phyloP scores from a whole-genome alignment of 2,797 vertebrate genomes.

The Pipistrellus pygmaeus region DNA sequence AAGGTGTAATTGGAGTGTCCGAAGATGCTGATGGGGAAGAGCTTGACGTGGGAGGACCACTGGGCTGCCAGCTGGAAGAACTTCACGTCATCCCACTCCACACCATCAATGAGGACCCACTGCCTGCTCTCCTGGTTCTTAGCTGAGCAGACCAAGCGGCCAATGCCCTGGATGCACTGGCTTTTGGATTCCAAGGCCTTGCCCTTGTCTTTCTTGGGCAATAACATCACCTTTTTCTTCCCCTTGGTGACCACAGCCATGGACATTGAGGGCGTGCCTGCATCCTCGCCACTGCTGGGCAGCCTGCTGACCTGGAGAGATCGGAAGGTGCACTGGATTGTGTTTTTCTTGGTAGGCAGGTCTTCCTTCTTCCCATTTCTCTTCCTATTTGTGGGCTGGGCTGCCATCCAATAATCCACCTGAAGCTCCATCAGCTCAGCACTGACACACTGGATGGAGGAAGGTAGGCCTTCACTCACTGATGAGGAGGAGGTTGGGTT shows the following conservation, averaged over 20 bases:
- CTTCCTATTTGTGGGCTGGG: too few relatives aligned
- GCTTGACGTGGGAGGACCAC: conserved; percentile 99
- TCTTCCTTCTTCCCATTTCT: conserved; percentile 89
- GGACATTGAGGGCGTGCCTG: conserved; percentile 94
- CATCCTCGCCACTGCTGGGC: conserved; percentile 91
- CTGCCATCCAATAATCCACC: too few relatives aligned
- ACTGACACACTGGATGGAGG: too few relatives aligned
- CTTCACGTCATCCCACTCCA: conserved; percentile 99
- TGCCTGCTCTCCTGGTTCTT: conserved; percentile 98
- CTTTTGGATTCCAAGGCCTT: conserved; percentile 97
- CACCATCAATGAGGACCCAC: conserved; percentile 95
- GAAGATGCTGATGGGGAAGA: conserved; percentile 98
- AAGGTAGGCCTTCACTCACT: too few relatives aligned
- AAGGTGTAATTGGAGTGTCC: conserved; percentile 95
- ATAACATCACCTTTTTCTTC: conserved; percentile 99
- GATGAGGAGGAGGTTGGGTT: too few relatives aligned
- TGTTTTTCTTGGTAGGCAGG: conserved; percentile 94
- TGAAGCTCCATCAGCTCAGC: too few relatives aligned
- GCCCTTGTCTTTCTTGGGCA: conserved; percentile 98
- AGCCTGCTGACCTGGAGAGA: conserved; percentile 99
- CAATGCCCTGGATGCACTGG: conserved; percentile 98
- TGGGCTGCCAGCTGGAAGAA: conserved; percentile 98
- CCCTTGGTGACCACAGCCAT: conserved; percentile 99
- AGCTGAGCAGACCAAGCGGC: conserved; percentile 97
- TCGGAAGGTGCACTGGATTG: conserved; percentile 99